These are phyloP conservation scores for Leucania comma DNA, from an alignment of 2,888 invertebrate species.

Conservation along the genomic window DNA sequence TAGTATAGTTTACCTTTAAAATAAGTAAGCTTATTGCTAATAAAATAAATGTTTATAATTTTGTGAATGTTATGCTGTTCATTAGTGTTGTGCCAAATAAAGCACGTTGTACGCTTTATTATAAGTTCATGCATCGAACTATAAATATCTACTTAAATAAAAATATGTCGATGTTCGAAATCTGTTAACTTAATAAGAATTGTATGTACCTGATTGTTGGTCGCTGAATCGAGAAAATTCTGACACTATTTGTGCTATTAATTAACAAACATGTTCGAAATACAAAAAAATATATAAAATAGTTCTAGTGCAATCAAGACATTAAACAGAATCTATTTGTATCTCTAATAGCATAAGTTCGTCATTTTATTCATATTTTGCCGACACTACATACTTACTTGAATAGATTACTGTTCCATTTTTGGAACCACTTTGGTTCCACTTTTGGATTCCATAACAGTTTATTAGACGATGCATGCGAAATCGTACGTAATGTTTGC, in stretches of 20 bases:
- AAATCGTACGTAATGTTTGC: neutral
- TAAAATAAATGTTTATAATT: slow-evolving; percentile 54
- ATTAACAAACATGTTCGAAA: slow-evolving; percentile 1
- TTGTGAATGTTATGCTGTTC: slow-evolving; percentile 63
- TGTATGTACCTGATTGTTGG: slow-evolving; percentile 61
- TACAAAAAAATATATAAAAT: neutral
- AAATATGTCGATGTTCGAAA: slow-evolving; percentile 31
- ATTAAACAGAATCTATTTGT: neutral
- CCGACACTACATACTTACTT: too few relatives aligned
- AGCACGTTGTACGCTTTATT: slow-evolving; percentile 54
- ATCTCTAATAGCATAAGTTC: neutral
- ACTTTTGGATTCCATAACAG: neutral
- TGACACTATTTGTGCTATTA: slow-evolving; percentile 20
- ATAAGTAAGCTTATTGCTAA: slow-evolving; percentile 53
- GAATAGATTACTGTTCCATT: neutral
- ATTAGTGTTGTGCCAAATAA: slow-evolving; percentile 73
- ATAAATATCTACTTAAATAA: slow-evolving; percentile 43
- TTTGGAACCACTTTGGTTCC: too few relatives aligned
- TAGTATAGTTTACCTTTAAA: slow-evolving; percentile 10
- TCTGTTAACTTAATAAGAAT: slow-evolving; percentile 38
- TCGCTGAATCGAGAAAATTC: slow-evolving; percentile 34
- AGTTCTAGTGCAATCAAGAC: neutral
- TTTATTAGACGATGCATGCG: slow-evolving; percentile 8
- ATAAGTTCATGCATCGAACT: slow-evolving; percentile 53
- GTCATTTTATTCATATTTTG: neutral